Base-by-base conservation (phyloP, 2,797 vertebrate species). In the Macropodus opercularis region DNA sequence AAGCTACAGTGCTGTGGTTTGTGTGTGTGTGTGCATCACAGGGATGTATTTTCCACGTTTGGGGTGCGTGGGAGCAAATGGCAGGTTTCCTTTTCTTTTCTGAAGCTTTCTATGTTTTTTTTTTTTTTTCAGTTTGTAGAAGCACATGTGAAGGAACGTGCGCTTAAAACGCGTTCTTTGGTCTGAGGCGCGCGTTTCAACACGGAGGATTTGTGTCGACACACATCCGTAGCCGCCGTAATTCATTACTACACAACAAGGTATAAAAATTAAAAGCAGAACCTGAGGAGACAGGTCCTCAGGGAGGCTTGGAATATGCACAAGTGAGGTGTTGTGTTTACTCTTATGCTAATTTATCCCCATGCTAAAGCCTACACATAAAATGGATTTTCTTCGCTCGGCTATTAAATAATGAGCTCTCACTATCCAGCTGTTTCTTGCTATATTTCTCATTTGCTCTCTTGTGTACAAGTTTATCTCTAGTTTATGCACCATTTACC, bases 381-480 rank as follows among this genome's bases (percentile, higher is more conserved):
- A 71, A 86, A 80, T 77, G 49, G 71, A 80, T 86, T 85, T 80
- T 73, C 75, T 71, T 48, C 54, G 65, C 32, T 71, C 11, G 17
- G 64, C 66, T 72, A 64, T 81, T 83, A 74, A 74, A 77, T 85
- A 74, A 84, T 79, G 61, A 80, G 64, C 67, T 62, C 68, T 70
- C 39, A 21, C 55, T 23, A 55, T 72, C 65, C 57, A 79, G 60
- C 66, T 63, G 77, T 69, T 81, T 47, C 34, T 63, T 50, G 17
- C 42, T 58, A 54, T 66, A 15, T 60, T 64, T 63, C 26, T 29
- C 26, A 22, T 53, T 70, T 24, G 1, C 41, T 64, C 43, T 40
- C 2, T 17, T 69, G 53, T 63, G 13, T 47, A 50, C 17, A 31
- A 22, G 36, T 57, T 40, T 43, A 56, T 15, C 15, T 43, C 13